phyloP scores from a whole-genome alignment of 2,888 invertebrate genomes.

The Hypercompe scribonia region DNA sequence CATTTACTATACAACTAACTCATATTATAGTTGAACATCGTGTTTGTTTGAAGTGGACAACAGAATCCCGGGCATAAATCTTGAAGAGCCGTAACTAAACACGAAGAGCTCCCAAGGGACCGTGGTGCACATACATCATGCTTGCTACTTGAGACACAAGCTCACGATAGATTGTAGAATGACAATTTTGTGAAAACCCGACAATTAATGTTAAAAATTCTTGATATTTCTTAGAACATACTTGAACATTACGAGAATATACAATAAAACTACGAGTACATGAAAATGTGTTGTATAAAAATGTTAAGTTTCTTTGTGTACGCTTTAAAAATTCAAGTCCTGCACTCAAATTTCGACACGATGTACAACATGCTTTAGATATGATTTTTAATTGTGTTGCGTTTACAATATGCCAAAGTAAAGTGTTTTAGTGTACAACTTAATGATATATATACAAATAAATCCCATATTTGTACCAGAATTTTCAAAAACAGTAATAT shows the following conservation, averaged over 20 bases:
- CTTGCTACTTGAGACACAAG: conserved; percentile 57
- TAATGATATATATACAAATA: no score
- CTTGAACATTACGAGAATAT: background rate
- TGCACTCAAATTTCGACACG: no score
- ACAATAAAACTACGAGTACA: no score
- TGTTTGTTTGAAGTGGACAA: conserved; percentile 71
- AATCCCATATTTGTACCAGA: no score
- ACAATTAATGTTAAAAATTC: background rate
- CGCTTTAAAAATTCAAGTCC: no score
- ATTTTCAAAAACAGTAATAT: background rate
- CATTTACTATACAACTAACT: conserved; percentile 15
- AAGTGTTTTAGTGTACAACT: no score
- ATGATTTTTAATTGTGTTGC: no score
- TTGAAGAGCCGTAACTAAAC: conserved; percentile 55
- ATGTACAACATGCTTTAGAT: no score
- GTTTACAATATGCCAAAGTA: no score
- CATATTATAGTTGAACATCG: conserved; percentile 56
- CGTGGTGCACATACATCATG: conserved; percentile 69
- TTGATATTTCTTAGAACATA: background rate
- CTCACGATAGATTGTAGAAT: conserved; percentile 33
- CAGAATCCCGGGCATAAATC: conserved; percentile 68
- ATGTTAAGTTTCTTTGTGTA: no score
- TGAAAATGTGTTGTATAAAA: no score
- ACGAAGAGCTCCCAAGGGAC: conserved; percentile 50
- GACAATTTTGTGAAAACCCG: conserved; percentile 35